These are phyloP conservation scores for Psix sp. DNA, from an alignment of 1,140 invertebrate species.

Conservation along the genomic window DNA sequence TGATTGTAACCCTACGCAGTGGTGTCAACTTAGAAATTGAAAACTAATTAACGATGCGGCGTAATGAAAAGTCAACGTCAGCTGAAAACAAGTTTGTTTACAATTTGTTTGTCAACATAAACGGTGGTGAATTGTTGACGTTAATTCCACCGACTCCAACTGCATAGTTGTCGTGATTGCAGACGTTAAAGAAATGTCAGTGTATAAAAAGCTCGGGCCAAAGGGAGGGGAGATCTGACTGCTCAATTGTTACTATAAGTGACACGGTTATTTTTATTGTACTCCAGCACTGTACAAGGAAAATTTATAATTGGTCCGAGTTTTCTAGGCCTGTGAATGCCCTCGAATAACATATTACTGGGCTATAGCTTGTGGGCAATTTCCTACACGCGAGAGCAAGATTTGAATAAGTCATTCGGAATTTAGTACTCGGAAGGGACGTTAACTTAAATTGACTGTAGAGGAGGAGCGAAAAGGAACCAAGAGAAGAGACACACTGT, in stretches of 20 bases:
- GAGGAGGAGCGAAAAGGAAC: no score
- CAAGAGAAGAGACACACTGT: no score
- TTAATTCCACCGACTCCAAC: constrained; percentile 5
- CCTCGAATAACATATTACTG: constrained; percentile 36
- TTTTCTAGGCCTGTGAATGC: constrained; percentile 48
- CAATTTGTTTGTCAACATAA: constrained; percentile 30
- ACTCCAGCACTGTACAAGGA: constrained; percentile 9
- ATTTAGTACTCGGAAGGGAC: no score
- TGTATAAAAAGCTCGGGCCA: neutral
- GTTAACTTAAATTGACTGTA: no score
- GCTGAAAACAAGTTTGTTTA: constrained; percentile 27
- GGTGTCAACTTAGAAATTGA: no score
- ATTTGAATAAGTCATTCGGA: constrained; percentile 46
- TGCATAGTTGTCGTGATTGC: neutral
- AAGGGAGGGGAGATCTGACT: neutral
- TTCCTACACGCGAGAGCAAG: constrained; percentile 42
- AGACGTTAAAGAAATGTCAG: neutral
- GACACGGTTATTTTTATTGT: constrained; percentile 26
- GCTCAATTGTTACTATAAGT: constrained; percentile 13
- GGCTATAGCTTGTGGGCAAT: constrained; percentile 37
- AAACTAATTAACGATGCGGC: no score
- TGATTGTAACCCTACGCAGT: no score
- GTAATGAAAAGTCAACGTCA: neutral
- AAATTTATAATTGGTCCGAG: constrained; percentile 30
- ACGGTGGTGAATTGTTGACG: constrained; percentile 11